A percentile compares a stretch with the other conserved stretches of the same genome.
Conservation (phyloP, 2,888 invertebrate species). For the Rhopalosiphum nymphaeae region DNA sequence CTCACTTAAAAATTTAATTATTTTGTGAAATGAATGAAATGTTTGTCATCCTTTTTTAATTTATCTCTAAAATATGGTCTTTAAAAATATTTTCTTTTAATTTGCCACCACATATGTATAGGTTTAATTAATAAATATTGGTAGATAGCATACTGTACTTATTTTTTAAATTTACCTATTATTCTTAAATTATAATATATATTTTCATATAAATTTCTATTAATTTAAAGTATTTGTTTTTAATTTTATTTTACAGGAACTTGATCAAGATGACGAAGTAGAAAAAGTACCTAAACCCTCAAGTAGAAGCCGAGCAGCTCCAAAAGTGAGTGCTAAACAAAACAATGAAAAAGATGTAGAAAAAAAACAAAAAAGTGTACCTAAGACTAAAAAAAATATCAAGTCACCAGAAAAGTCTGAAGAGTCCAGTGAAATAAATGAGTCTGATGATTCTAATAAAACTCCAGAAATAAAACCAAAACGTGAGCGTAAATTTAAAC, state of each 20-base stretch:
- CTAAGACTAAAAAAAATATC: not conserved
- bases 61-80: not conserved
- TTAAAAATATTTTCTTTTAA: too few species aligned
- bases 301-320: not conserved
- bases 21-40: too few species aligned
- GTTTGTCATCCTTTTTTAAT: not conserved
- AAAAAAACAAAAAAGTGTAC: not conserved
- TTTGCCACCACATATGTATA: too few species aligned
- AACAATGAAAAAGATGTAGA: not conserved
- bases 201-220: not conserved
- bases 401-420: constrained; percentile 25
- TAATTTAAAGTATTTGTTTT: not conserved
- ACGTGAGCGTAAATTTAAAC: constrained; percentile 29
- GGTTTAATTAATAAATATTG: not conserved
- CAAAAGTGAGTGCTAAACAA: not conserved
- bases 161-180: not conserved
- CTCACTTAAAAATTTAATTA: not conserved
- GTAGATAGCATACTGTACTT: not conserved
- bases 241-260: not conserved
- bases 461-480: constrained; percentile 25
- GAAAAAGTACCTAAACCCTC: not conserved
- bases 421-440: not conserved
- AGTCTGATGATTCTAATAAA: not conserved
- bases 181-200: not conserved
- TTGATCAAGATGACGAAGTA: not conserved